phyloP scores from a whole-genome alignment of 2,113 vertebrate genomes.

The Grammomys surdaster region DNA sequence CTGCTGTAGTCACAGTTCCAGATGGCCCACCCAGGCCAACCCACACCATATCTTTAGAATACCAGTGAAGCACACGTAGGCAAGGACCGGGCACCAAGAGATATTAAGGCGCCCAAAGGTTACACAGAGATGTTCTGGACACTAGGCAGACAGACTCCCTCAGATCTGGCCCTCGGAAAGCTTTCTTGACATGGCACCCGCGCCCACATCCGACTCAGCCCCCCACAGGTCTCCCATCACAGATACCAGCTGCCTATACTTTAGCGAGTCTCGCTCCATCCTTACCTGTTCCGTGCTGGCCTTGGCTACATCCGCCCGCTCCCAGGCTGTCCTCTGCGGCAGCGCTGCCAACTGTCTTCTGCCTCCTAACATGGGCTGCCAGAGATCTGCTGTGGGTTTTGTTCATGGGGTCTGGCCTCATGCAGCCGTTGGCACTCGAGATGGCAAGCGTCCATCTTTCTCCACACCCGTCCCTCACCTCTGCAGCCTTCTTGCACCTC shows the following conservation, averaged over 20 bases:
- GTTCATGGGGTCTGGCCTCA: slow-evolving; percentile 82
- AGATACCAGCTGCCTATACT: slow-evolving; percentile 66
- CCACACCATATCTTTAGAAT: neutral
- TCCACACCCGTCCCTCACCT: slow-evolving; percentile 79
- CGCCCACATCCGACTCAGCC: neutral
- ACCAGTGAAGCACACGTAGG: neutral
- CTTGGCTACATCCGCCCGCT: slow-evolving; percentile 34
- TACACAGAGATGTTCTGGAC: neutral
- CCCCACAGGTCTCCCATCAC: neutral
- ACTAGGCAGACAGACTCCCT: accelerated
- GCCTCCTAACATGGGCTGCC: slow-evolving; percentile 72
- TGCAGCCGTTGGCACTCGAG: slow-evolving; percentile 82
- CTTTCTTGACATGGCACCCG: neutral
- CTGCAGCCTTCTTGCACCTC: slow-evolving; percentile 75
- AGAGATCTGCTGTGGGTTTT: slow-evolving; percentile 60
- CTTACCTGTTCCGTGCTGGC: slow-evolving; percentile 66
- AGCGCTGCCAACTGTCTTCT: slow-evolving; percentile 75
- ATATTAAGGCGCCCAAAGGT: neutral
- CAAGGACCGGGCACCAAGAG: neutral
- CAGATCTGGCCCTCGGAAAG: accelerated
- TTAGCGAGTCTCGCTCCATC: neutral
- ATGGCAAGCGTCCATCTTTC: slow-evolving; percentile 88
- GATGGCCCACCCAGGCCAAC: neutral
- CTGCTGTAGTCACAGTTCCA: neutral
- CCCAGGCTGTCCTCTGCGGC: slow-evolving; percentile 75